Conservation (phyloP, 1,140 invertebrate species). For the Papilio dardanus region DNA sequence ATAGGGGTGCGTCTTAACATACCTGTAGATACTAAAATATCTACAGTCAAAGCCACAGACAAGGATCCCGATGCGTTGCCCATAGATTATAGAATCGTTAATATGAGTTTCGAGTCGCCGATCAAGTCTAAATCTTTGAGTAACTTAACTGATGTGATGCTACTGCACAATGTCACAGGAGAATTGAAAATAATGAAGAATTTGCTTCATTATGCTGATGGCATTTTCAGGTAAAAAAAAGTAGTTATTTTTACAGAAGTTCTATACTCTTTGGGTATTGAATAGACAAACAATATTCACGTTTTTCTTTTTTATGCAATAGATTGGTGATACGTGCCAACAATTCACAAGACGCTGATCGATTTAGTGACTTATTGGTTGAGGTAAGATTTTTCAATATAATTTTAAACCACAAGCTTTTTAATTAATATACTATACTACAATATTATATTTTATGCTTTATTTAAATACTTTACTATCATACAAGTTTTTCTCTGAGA, state of each 20-base stretch:
- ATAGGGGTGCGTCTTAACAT: slow-evolving; percentile 90
- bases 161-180: slow-evolving; percentile 85
- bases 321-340: slow-evolving; percentile 85
- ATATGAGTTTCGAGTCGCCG: slow-evolving; percentile 86
- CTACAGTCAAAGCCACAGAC: slow-evolving; percentile 86
- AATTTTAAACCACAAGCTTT: no score
- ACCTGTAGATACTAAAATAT: slow-evolving; percentile 87
- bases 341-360: slow-evolving; percentile 82
- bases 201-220: slow-evolving; percentile 88
- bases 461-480: no score
- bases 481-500: no score
- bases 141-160: slow-evolving; percentile 82
- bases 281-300: background rate
- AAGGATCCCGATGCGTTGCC: slow-evolving; percentile 86
- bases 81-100: slow-evolving; percentile 85
- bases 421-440: no score
- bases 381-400: slow-evolving; percentile 67
- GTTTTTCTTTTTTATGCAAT: slow-evolving; percentile 31
- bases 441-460: no score
- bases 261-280: background rate
- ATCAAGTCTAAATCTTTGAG: slow-evolving; percentile 82
- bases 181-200: slow-evolving; percentile 87
- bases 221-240: slow-evolving; percentile 82
- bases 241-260: background rate
- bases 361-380: slow-evolving; percentile 82